These are phyloP conservation scores for Myodes glareolus DNA, from an alignment of 2,113 vertebrate genomes.

Conservation along the genomic window DNA sequence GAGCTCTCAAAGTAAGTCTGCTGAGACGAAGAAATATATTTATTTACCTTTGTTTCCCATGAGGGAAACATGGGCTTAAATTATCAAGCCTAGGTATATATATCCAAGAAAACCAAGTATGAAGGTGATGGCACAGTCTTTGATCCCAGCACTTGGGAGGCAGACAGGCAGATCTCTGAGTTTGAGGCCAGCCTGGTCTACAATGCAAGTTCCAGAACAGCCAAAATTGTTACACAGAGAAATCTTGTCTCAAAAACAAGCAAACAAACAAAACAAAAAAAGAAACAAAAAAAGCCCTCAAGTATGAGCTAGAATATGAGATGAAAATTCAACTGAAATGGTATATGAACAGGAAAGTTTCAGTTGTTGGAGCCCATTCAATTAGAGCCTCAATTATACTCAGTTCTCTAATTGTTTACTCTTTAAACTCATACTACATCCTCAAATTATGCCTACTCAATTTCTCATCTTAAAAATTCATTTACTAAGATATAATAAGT, in stretches of 20 bases:
- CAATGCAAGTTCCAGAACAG: too few species aligned
- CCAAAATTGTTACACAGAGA: too few species aligned
- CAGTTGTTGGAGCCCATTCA: background rate
- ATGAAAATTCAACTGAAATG: conserved; percentile 34
- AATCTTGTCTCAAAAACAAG: too few species aligned
- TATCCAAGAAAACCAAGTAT: too few species aligned
- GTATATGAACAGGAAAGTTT: background rate
- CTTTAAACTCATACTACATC: background rate
- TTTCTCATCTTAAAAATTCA: conserved; percentile 22
- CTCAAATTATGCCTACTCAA: background rate
- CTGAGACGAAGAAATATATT: background rate
- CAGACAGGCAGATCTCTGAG: too few species aligned
- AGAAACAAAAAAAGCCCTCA: background rate
- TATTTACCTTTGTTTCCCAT: background rate
- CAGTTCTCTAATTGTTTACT: background rate
- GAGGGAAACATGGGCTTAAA: too few species aligned
- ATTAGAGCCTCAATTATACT: background rate
- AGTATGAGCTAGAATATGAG: conserved; percentile 5
- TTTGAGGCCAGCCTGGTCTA: too few species aligned
- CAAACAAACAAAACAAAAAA: too few species aligned
- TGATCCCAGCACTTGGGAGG: too few species aligned
- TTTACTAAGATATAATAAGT: conserved; percentile 22
- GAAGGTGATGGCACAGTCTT: too few species aligned
- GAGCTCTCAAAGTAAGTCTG: background rate
- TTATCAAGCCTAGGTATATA: background rate